Percentiles rank a stretch among this genome's conserved stretches.
These are phyloP conservation scores for Leucophenga varia DNA, from an alignment of 1,140 invertebrate species.

Conservation along the genomic window DNA sequence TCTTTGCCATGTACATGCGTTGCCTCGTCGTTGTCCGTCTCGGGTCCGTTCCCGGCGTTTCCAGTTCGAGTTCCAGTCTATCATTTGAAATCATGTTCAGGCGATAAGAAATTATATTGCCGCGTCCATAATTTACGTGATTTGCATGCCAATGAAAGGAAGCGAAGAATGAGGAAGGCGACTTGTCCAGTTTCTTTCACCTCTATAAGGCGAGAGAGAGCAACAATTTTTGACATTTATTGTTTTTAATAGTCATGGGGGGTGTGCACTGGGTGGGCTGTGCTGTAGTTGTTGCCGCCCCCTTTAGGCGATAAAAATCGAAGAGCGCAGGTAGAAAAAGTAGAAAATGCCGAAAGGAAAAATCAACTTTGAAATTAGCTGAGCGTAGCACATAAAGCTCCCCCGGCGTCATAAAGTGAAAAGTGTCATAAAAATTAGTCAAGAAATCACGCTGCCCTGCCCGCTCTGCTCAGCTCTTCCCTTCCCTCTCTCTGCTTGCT, in stretches of 20 bases:
- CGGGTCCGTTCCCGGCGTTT: no score
- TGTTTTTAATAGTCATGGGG: constrained; percentile 53
- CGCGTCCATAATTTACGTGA: constrained; percentile 53
- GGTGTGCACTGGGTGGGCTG: no score
- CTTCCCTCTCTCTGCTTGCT: constrained; percentile 10
- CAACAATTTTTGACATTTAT: constrained; percentile 49
- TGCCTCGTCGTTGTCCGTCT: constrained; percentile 9
- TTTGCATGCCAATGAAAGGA: constrained; percentile 34
- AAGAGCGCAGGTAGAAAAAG: no score
- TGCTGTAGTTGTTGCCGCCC: no score
- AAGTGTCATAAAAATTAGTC: constrained; percentile 54
- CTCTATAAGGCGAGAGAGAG: no score
- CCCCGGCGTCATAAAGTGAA: constrained; percentile 40
- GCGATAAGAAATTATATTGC: constrained; percentile 50
- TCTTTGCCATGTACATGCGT: no score
- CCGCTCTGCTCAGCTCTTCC: constrained; percentile 5
- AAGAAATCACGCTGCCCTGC: constrained; percentile 43
- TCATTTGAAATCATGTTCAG: constrained; percentile 48
- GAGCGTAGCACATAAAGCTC: not conserved
- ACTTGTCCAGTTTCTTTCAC: no score
- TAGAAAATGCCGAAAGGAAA: no score
- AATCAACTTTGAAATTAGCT: constrained; percentile 30
- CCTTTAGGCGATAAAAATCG: no score
- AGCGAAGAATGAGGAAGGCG: constrained; percentile 9
- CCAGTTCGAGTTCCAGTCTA: constrained; percentile 35